Evolutionary conservation across 1,140 invertebrate species (phyloP).

Genomic region (Pantala flavescens): DNA sequence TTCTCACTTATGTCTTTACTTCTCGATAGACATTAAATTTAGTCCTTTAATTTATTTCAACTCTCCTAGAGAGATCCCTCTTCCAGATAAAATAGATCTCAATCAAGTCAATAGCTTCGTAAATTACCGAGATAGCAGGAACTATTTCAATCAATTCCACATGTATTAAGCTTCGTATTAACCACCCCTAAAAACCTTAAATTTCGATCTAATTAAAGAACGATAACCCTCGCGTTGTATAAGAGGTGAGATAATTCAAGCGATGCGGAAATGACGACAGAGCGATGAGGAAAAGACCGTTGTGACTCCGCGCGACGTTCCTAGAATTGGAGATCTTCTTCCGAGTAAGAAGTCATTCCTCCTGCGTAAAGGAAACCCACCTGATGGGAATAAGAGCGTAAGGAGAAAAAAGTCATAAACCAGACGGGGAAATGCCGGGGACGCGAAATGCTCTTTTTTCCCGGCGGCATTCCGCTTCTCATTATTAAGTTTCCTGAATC

Average conservation of each 20-base stretch:
- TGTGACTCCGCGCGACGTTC: not conserved
- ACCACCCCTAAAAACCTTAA: too few relatives aligned
- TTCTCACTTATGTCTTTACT: too few relatives aligned
- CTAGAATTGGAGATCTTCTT: not conserved
- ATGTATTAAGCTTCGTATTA: too few relatives aligned
- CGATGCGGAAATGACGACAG: not conserved
- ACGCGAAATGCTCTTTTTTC: not conserved
- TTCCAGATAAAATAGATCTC: too few relatives aligned
- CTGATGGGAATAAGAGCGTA: not conserved
- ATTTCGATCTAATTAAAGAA: too few relatives aligned
- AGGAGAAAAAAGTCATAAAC: not conserved
- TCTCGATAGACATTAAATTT: too few relatives aligned
- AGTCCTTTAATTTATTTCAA: too few relatives aligned
- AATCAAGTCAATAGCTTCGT: too few relatives aligned
- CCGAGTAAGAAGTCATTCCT: slow-evolving; percentile 4
- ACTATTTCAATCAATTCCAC: too few relatives aligned
- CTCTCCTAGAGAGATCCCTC: too few relatives aligned
- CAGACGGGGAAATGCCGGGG: not conserved
- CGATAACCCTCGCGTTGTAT: too few relatives aligned
- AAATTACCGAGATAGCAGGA: too few relatives aligned
- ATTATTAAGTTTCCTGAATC: not conserved
- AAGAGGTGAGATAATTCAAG: not conserved
- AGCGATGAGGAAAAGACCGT: not conserved
- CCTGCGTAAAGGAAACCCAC: not conserved
- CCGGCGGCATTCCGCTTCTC: not conserved